Percentiles rank a stretch among this genome's conserved stretches.
Conservation (phyloP, 2,113 vertebrate genomes). For the Aegypius monachus region DNA sequence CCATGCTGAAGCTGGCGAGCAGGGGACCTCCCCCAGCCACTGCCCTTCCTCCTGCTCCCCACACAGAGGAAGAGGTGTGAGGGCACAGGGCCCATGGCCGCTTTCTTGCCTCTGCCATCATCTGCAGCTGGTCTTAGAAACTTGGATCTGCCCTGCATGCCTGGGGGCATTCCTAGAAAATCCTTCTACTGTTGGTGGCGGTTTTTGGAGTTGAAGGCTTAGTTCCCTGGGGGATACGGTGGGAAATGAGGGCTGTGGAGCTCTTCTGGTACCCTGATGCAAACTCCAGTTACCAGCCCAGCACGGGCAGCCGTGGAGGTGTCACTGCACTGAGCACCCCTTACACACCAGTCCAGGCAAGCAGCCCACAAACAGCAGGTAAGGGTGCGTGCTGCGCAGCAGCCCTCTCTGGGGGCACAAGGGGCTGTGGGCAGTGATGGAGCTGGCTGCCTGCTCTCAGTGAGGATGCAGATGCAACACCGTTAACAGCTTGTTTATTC, state of each 20-base stretch:
- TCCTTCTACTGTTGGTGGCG: background rate
- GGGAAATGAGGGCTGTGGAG: background rate
- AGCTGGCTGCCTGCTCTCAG: background rate
- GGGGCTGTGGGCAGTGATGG: background rate
- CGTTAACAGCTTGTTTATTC: background rate
- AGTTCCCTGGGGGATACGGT: background rate
- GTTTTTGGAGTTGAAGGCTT: background rate
- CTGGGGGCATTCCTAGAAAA: background rate
- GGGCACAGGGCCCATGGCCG: no score
- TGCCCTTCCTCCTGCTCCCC: background rate
- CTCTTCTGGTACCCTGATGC: background rate
- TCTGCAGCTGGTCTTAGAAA: background rate
- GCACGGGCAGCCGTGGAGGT: background rate
- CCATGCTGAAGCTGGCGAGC: background rate
- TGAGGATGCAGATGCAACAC: background rate
- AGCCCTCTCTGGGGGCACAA: background rate
- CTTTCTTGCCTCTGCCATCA: background rate
- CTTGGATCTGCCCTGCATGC: background rate
- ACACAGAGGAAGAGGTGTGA: fast-evolving
- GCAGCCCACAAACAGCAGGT: background rate
- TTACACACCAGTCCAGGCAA: background rate
- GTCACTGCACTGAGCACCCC: background rate
- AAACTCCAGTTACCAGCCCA: background rate
- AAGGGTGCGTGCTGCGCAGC: background rate
- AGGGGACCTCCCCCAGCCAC: background rate